Evolutionary conservation across 2,113 vertebrate species (phyloP).

Genomic region (Scopus umbretta): DNA sequence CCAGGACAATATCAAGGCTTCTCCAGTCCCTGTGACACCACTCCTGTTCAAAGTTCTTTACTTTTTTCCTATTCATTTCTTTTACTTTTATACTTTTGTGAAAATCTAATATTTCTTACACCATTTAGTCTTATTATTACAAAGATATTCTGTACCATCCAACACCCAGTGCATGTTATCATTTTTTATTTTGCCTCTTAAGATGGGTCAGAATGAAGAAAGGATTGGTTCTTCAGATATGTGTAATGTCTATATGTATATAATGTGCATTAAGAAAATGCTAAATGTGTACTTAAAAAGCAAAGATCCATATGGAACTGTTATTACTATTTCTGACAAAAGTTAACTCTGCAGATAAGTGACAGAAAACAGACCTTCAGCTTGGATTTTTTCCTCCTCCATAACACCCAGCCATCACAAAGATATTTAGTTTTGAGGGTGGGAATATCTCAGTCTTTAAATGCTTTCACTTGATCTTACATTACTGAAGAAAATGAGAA

Average conservation of each 20-base stretch:
- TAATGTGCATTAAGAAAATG: not conserved
- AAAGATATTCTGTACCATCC: not conserved
- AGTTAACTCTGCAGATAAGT: not conserved
- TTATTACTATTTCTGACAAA: not conserved
- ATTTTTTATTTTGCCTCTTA: not conserved
- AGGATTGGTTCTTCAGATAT: not conserved
- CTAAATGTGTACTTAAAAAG: not conserved
- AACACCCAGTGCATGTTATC: rapidly evolving
- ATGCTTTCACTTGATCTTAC: not conserved
- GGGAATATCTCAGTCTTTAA: not conserved
- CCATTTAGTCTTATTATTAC: not conserved
- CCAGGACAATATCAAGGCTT: not conserved
- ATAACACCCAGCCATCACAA: not conserved
- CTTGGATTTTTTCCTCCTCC: not conserved
- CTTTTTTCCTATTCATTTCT: not conserved
- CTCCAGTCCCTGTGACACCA: not conserved
- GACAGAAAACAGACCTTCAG: not conserved
- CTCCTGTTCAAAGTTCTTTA: not conserved
- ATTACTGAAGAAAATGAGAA: not conserved
- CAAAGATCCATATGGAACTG: not conserved
- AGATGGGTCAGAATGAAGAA: not conserved
- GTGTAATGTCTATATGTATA: rapidly evolving
- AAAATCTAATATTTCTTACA: not conserved
- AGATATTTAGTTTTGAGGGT: not conserved
- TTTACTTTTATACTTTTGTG: not conserved